A percentile compares a stretch with the other conserved stretches of the same genome.
Conservation (phyloP, 1,140 invertebrate species). For the Cydia strobilella region DNA sequence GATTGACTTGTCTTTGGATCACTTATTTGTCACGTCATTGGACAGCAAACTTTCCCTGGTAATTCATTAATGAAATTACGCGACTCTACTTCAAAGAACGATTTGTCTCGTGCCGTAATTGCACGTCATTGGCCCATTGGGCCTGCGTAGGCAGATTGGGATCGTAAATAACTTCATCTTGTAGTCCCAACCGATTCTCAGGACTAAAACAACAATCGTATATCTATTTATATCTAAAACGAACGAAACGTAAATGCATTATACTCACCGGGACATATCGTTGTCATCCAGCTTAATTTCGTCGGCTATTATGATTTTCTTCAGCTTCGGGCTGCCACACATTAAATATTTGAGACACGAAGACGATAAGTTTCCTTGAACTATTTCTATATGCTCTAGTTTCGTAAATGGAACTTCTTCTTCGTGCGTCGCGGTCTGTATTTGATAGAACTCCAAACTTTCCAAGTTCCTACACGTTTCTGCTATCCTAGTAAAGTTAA, state of each 20-base stretch:
- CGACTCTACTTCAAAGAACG: neutral
- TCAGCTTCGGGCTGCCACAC: conserved; percentile 80
- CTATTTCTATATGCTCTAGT: conserved; percentile 83
- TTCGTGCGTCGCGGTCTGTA: conserved; percentile 81
- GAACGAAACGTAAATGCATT: conserved; percentile 15
- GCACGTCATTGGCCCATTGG: neutral
- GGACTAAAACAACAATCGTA: conserved; percentile 11
- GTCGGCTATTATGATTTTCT: conserved; percentile 82
- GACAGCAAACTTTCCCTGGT: neutral
- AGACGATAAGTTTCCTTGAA: conserved; percentile 81
- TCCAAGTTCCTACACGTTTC: conserved; percentile 80
- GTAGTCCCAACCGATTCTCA: neutral
- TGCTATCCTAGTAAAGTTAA: conserved; percentile 82
- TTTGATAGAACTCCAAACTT: conserved; percentile 83
- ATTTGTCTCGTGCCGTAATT: conserved; percentile 6
- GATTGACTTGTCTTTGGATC: too few relatives aligned
- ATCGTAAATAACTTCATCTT: conserved; percentile 28
- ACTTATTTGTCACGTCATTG: neutral
- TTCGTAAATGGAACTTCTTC: conserved; percentile 81
- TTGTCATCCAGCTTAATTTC: conserved; percentile 82
- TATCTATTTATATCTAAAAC: conserved; percentile 19
- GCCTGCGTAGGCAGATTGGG: neutral
- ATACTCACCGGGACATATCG: conserved; percentile 82
- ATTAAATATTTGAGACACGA: conserved; percentile 81
- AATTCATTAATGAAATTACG: neutral